Evolutionary conservation across 2,113 vertebrate genomes (phyloP), one percentile per base, ranked within the genome.

Genomic region (Onychostruthus taczanowskii): DNA sequence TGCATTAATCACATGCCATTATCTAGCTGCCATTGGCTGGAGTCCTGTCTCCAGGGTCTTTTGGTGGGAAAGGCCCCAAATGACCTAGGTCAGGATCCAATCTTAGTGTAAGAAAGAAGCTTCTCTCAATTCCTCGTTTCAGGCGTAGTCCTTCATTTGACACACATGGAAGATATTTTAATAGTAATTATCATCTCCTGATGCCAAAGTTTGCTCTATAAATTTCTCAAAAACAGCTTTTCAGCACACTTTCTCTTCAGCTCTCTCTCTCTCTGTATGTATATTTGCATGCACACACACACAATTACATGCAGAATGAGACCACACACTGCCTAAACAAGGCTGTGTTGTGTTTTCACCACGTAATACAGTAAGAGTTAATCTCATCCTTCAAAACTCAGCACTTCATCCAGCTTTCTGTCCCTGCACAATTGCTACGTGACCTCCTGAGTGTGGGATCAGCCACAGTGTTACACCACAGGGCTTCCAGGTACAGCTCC

Each of bases 261-360:
- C 7, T 17, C 22, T 44, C 53, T 28, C 20, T 56, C 6, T 39
- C 0, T 37, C 37, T 37, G 37, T 16, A 3, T 28, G 3, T 33
- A 2, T 47, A 27, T 55, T 44, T 88, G 11, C 46, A 50, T 6
- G 9, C 35, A 19, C 21, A 15, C 18, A 73, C 10, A 41, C 35
- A 33, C 1, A 26, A 10, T 39, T 49, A 33, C 22, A 47, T 0
- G 7, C 9, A 52, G 30, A 26, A 30, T 0, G 7, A 61, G 56
- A n/a, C 58, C 47, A 31, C 53, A 75, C 24, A 3, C 21, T 46
- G 3, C 14, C 59, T 33, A 16, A 84, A 55, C 5, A 8, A 61
- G 11, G 33, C 3, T 0, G 0, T 4, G 11, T 20, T 55, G 41
- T 43, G 21, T 0, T 94, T 95, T 73, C 31, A 21, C 43, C 28